A percentile compares a stretch with the other conserved stretches of the same genome.
Evolutionary conservation across 2,113 vertebrate genomes (phyloP).

Genomic region (Phrynosoma blainvillii): DNA sequence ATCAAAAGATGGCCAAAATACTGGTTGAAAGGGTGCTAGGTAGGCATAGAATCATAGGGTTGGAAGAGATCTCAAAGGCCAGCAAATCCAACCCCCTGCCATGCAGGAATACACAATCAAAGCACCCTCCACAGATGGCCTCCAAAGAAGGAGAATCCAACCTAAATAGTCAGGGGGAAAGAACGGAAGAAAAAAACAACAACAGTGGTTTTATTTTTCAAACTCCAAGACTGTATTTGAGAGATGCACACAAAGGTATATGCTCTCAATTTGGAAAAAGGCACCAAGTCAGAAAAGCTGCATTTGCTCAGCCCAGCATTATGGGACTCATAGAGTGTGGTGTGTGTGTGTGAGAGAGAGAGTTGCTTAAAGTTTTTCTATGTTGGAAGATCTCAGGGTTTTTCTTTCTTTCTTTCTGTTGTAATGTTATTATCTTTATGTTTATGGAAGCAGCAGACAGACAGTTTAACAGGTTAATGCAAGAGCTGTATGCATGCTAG

Average conservation of each 20-base stretch:
- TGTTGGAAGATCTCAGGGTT: background rate
- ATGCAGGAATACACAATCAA: no score
- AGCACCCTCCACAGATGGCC: no score
- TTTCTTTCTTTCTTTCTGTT: no score
- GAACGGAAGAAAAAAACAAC: background rate
- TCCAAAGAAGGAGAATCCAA: no score
- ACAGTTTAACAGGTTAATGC: background rate
- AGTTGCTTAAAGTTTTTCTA: background rate
- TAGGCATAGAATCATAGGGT: no score
- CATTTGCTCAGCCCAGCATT: no score
- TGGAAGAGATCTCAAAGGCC: no score
- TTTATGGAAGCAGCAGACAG: background rate
- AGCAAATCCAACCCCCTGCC: no score
- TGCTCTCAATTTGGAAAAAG: background rate
- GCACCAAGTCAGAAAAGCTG: background rate
- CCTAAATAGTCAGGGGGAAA: background rate
- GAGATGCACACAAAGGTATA: background rate
- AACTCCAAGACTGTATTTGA: background rate
- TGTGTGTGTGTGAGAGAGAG: no score
- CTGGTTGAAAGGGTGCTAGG: no score
- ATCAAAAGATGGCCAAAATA: no score
- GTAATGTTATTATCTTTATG: background rate
- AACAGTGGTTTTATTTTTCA: background rate
- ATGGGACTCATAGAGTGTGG: background rate
- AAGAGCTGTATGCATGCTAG: background rate